phyloP scores from a whole-genome alignment of 2,888 invertebrate genomes.

The Sialis fuliginosa region DNA sequence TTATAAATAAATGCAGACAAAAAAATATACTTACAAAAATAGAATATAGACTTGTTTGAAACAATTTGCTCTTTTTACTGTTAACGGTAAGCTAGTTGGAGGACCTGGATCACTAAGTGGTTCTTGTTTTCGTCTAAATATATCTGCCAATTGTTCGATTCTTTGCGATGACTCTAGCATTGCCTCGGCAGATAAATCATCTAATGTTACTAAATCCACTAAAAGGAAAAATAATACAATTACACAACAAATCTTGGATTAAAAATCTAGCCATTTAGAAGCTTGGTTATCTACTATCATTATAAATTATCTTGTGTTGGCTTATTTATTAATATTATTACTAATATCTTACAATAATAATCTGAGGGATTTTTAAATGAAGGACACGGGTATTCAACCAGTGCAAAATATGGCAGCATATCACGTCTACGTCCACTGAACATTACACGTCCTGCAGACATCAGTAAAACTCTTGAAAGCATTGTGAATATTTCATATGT shows the following conservation, averaged over 20 bases:
- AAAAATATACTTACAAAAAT: slow-evolving; percentile 31
- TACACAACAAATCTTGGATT: background rate
- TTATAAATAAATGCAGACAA: background rate
- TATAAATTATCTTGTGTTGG: background rate
- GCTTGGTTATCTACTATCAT: background rate
- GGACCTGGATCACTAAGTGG: slow-evolving; percentile 54
- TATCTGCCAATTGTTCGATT: slow-evolving; percentile 75
- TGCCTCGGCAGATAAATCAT: slow-evolving; percentile 84
- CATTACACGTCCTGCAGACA: slow-evolving; percentile 82
- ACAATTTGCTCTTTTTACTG: slow-evolving; percentile 43
- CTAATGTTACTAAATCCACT: slow-evolving; percentile 89
- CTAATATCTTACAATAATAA: slow-evolving; percentile 62
- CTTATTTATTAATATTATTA: background rate
- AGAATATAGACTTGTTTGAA: slow-evolving; percentile 54
- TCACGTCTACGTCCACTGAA: slow-evolving; percentile 78
- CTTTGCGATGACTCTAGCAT: slow-evolving; percentile 88
- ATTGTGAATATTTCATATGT: slow-evolving; percentile 92
- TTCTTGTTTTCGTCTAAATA: slow-evolving; percentile 52
- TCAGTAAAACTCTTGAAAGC: slow-evolving; percentile 68
- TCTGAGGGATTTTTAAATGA: slow-evolving; percentile 93
- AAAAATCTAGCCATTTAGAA: background rate
- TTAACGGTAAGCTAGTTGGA: slow-evolving; percentile 55
- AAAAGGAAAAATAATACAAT: slow-evolving; percentile 15
- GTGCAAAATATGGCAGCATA: slow-evolving; percentile 80
- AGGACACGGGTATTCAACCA: slow-evolving; percentile 83